These are phyloP conservation scores for Ramphastos sulfuratus DNA, from an alignment of 2,113 vertebrate species.

Conservation along the genomic window DNA sequence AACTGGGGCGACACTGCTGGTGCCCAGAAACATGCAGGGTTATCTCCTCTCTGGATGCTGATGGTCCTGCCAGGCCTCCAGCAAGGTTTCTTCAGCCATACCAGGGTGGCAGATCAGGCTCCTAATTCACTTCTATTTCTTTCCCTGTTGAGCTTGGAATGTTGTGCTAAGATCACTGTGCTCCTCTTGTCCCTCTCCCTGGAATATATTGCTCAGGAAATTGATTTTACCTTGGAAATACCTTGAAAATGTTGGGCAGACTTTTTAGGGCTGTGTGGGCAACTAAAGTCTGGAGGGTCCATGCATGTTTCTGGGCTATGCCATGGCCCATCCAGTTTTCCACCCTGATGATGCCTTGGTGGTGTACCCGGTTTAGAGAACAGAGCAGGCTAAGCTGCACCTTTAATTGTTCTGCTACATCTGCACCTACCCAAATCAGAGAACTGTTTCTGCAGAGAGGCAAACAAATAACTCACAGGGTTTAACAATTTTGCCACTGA, in stretches of 20 bases:
- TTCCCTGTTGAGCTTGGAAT: not conserved
- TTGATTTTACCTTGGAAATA: not conserved
- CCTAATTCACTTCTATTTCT: not conserved
- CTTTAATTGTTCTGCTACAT: not conserved
- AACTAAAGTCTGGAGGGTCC: not conserved
- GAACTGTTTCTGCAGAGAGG: not conserved
- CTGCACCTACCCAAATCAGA: not conserved
- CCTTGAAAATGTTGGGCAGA: not conserved
- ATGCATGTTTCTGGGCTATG: not conserved
- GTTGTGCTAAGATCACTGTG: not conserved
- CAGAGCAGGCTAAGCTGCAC: not conserved
- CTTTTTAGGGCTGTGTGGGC: not conserved
- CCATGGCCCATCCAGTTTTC: not conserved
- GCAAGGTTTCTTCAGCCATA: not conserved
- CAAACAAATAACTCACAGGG: not conserved
- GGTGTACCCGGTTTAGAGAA: rapidly evolving
- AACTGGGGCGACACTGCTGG: rapidly evolving
- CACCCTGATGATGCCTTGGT: rapidly evolving
- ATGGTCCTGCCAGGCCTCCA: not conserved
- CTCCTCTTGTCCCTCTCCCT: not conserved
- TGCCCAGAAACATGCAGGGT: not conserved
- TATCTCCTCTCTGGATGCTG: rapidly evolving
- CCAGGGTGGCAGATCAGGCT: rapidly evolving
- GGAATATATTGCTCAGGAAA: not conserved
- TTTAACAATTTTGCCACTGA: not conserved